Conservation (phyloP, 1,140 invertebrate genomes). For the Copidosoma floridanum region DNA sequence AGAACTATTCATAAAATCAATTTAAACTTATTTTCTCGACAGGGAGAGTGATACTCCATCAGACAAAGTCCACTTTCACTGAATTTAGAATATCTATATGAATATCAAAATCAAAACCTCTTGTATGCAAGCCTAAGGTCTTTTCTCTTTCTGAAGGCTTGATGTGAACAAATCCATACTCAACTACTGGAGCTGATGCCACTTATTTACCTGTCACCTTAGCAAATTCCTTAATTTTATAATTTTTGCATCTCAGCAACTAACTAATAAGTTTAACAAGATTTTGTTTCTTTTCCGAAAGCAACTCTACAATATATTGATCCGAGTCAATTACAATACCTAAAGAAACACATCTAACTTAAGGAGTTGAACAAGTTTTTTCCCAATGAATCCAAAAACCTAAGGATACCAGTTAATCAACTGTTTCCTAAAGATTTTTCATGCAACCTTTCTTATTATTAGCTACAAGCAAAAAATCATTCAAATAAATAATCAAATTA, state of each 20-base stretch:
- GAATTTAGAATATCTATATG: constrained; percentile 17
- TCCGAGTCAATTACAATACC: constrained; percentile 18
- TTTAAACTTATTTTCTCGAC: constrained; percentile 6
- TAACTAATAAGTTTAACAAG: too few species aligned
- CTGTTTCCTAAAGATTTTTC: not conserved
- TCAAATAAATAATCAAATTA: constrained; percentile 17
- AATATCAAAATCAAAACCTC: constrained; percentile 13
- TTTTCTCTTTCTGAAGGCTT: not conserved
- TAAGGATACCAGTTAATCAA: constrained; percentile 1
- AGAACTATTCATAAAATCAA: not conserved
- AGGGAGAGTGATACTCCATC: constrained; percentile 16
- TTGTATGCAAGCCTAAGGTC: not conserved
- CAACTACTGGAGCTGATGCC: not conserved
- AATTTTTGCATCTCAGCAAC: too few species aligned
- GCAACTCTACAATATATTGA: constrained; percentile 5
- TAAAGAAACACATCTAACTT: constrained; percentile 7
- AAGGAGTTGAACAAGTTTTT: constrained; percentile 10
- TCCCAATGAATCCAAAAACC: constrained; percentile 20
- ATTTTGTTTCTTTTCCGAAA: constrained; percentile 10
- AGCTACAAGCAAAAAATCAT: constrained; percentile 18
- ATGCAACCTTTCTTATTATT: not conserved
- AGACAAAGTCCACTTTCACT: constrained; percentile 6
- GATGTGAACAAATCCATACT: not conserved
- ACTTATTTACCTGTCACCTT: not conserved
- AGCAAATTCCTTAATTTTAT: not conserved